These are phyloP conservation scores for Myotis vivesi DNA, from an alignment of 2,797 vertebrate genomes.

Conservation along the genomic window DNA sequence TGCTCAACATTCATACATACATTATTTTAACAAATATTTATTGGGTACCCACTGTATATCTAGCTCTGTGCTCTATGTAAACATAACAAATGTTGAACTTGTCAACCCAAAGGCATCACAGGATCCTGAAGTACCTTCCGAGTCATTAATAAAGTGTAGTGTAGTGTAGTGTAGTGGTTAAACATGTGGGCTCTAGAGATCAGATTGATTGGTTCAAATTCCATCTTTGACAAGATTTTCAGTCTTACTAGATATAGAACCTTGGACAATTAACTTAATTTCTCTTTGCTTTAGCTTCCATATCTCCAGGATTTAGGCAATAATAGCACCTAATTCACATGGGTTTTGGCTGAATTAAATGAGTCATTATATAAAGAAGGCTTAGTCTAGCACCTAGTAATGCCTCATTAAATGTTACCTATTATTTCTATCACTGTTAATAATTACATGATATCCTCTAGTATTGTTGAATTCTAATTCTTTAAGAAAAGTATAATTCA, in stretches of 20 bases:
- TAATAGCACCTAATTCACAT: neutral
- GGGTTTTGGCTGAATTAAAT: neutral
- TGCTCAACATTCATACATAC: neutral
- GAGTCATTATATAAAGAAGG: neutral
- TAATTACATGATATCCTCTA: neutral
- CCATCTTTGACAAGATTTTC: neutral
- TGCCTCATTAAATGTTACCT: neutral
- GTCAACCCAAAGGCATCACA: neutral
- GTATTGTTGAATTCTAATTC: neutral
- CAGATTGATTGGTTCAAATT: neutral
- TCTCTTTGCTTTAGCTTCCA: neutral
- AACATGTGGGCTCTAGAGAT: neutral
- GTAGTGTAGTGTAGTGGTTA: neutral
- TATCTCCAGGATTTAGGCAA: neutral
- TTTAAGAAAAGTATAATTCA: slow-evolving; percentile 28
- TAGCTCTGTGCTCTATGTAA: neutral
- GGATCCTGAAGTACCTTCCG: neutral
- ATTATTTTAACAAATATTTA: neutral
- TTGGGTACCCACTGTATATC: neutral
- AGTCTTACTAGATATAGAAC: neutral
- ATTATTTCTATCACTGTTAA: neutral
- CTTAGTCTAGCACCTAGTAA: neutral
- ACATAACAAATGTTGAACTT: neutral
- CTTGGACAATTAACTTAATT: neutral
- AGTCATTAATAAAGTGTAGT: neutral